These are phyloP conservation scores for Tenualosa ilisha DNA, from an alignment of 2,797 vertebrate species.

Conservation along the genomic window DNA sequence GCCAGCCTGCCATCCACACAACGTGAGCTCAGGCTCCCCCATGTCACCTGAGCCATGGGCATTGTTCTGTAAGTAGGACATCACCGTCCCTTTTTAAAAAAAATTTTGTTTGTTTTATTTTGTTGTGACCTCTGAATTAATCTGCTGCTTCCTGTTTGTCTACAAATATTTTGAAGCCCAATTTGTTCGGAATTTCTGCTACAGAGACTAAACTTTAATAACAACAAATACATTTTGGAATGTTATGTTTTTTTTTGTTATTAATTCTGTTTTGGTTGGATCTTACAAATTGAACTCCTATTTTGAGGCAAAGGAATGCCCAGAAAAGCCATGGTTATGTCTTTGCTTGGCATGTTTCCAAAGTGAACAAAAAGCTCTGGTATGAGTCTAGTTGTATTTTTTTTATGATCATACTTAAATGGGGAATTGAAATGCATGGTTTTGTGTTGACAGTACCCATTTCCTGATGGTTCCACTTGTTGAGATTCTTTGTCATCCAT, in stretches of 20 bases:
- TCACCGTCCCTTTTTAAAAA: slow-evolving; percentile 73
- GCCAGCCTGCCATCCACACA: slow-evolving; percentile 69
- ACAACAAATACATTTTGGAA: slow-evolving; percentile 24
- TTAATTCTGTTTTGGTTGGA: slow-evolving; percentile 15
- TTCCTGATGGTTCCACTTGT: not conserved
- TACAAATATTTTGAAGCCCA: slow-evolving; percentile 57
- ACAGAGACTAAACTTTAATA: slow-evolving; percentile 40
- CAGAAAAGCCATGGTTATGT: slow-evolving; percentile 59
- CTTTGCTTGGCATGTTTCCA: slow-evolving; percentile 18
- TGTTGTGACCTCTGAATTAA: slow-evolving; percentile 71
- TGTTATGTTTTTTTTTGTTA: not conserved
- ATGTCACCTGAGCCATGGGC: slow-evolving; percentile 88
- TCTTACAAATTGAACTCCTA: slow-evolving; percentile 42
- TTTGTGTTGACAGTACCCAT: not conserved
- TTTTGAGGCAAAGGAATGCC: slow-evolving; percentile 27
- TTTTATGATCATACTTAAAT: not conserved
- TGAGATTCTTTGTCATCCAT: not conserved
- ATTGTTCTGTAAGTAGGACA: slow-evolving; percentile 98
- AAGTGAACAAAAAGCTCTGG: not conserved
- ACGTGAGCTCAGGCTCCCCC: slow-evolving; percentile 91
- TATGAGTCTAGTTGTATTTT: not conserved
- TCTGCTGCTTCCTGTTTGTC: slow-evolving; percentile 34
- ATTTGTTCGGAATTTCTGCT: slow-evolving; percentile 53
- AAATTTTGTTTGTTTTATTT: slow-evolving; percentile 55
- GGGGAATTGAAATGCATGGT: not conserved